Evolutionary conservation across 2,888 invertebrate species (phyloP).

Genomic region (Odontocolon sp.): DNA sequence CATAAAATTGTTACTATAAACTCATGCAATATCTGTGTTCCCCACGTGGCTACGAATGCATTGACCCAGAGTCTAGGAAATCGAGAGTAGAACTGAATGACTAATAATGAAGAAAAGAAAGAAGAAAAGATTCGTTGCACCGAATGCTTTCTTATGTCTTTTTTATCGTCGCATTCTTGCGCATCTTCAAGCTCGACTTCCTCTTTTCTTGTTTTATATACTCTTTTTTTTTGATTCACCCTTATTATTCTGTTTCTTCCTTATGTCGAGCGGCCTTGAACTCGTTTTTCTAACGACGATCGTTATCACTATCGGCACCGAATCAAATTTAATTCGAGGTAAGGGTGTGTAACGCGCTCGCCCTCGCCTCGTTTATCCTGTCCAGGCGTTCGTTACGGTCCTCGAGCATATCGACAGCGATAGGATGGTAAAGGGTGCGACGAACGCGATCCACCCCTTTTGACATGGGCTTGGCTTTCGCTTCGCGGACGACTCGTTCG

Average conservation of each 20-base stretch:
- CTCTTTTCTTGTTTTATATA: background rate
- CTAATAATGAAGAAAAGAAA: too few species aligned
- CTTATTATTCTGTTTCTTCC: background rate
- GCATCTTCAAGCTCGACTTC: background rate
- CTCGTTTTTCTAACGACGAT: conserved; percentile 30
- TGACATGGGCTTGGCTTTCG: background rate
- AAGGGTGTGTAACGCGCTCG: conserved; percentile 9
- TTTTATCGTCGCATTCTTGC: background rate
- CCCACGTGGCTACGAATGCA: conserved; percentile 28
- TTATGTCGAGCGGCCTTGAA: conserved; percentile 25
- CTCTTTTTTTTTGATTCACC: conserved; percentile 8
- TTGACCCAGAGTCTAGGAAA: conserved; percentile 24
- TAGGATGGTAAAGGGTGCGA: conserved; percentile 35
- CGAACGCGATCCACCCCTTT: conserved; percentile 23
- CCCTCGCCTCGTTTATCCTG: conserved; percentile 6
- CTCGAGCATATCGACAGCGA: conserved; percentile 9
- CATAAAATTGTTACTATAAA: background rate
- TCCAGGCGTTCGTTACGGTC: background rate
- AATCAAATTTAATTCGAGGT: conserved; percentile 20
- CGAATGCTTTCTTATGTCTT: background rate
- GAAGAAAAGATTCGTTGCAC: conserved; percentile 1
- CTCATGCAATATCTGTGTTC: conserved; percentile 29
- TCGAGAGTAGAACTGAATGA: background rate
- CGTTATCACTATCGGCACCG: conserved; percentile 8
- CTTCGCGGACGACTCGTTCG: conserved; percentile 25